Evolutionary conservation across 2,113 vertebrate genomes (phyloP).

Genomic region (Eulemur macaco): DNA sequence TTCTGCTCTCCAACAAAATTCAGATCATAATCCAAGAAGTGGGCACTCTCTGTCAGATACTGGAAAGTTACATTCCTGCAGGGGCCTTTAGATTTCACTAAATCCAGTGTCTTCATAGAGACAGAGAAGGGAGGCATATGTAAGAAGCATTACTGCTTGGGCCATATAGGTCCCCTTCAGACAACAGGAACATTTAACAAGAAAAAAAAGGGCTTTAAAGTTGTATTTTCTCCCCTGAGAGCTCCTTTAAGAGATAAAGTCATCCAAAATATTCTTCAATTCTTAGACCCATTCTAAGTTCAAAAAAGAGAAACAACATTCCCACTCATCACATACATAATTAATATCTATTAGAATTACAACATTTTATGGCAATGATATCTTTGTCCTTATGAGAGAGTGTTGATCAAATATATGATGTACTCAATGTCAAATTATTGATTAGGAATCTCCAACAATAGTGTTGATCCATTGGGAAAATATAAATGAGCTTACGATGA

Average conservation of each 20-base stretch:
- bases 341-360: slow-evolving; percentile 14
- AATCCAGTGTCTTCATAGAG: background rate
- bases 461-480: slow-evolving; percentile 29
- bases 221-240: background rate
- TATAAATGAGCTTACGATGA: slow-evolving; percentile 9
- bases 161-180: background rate
- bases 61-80: background rate
- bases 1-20: background rate
- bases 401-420: background rate
- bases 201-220: background rate
- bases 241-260: background rate
- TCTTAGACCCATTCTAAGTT: background rate
- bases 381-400: background rate
- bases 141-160: background rate
- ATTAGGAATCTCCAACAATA: slow-evolving; percentile 12
- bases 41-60: background rate
- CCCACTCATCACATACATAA: slow-evolving; percentile 8
- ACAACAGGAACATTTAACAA: slow-evolving; percentile 44
- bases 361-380: background rate
- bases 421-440: slow-evolving; percentile 25
- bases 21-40: background rate
- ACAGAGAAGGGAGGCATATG: background rate
- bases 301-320: slow-evolving; percentile 5
- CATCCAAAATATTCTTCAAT: slow-evolving; percentile 2
- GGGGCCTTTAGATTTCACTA: background rate